These are phyloP conservation scores for Bos indicus DNA, from an alignment of 2,113 vertebrate species.

Conservation along the genomic window DNA sequence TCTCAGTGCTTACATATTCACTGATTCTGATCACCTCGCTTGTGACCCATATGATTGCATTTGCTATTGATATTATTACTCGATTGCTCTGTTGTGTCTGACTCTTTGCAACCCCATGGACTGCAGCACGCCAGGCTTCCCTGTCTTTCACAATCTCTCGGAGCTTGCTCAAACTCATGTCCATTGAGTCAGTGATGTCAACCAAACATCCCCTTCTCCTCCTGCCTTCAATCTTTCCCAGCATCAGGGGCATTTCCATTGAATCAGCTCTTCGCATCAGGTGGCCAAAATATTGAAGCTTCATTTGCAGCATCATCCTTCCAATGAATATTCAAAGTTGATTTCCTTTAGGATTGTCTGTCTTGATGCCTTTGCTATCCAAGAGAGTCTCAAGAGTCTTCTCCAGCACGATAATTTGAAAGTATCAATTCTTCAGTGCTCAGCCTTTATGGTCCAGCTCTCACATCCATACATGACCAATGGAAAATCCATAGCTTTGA, in stretches of 20 bases:
- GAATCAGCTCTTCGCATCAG: background rate
- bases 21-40: background rate
- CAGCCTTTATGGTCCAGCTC: background rate
- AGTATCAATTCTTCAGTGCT: background rate
- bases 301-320: background rate
- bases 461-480: background rate
- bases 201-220: background rate
- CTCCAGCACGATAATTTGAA: background rate
- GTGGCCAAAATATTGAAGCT: background rate
- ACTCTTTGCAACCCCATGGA: background rate
- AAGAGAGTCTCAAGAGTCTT: background rate
- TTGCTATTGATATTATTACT: background rate
- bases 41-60: background rate
- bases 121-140: background rate
- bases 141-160: background rate
- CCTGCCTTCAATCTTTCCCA: background rate
- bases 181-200: background rate
- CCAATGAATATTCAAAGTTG: background rate
- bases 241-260: background rate
- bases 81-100: background rate
- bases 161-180: background rate
- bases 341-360: background rate
- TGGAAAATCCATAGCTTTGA: background rate
- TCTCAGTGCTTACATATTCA: background rate
- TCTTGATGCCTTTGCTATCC: background rate